Percentiles rank a stretch among this genome's conserved stretches.
Conservation (phyloP, 2,888 invertebrate genomes). For the Hypercompe scribonia region DNA sequence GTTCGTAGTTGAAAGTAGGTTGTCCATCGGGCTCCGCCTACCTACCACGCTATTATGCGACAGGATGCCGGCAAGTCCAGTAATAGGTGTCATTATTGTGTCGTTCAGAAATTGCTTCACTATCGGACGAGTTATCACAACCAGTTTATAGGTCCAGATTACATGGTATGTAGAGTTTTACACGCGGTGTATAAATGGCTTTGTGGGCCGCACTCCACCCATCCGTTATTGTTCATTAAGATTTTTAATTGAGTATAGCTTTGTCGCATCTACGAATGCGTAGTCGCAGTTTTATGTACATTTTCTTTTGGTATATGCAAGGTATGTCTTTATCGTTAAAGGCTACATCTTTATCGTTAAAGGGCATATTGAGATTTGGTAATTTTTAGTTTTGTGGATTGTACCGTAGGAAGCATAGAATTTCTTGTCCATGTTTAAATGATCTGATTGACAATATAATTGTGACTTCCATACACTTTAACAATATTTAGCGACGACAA, state of each 20-base stretch:
- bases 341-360: background rate
- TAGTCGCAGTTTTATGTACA: slow-evolving; percentile 35
- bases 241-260: slow-evolving; percentile 61
- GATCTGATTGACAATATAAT: background rate
- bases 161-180: slow-evolving; percentile 69
- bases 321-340: background rate
- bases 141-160: slow-evolving; percentile 83
- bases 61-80: slow-evolving; percentile 74
- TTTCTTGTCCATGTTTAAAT: background rate
- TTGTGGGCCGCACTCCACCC: slow-evolving; percentile 57
- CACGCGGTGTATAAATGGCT: slow-evolving; percentile 57
- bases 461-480: background rate
- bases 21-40: slow-evolving; percentile 63
- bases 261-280: slow-evolving; percentile 33
- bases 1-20: slow-evolving; percentile 71
- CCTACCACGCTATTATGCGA: slow-evolving; percentile 74
- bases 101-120: slow-evolving; percentile 85
- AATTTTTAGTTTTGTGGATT: background rate
- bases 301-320: slow-evolving; percentile 1
- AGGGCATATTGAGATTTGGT: background rate
- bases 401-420: background rate
- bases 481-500: background rate
- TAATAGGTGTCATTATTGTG: slow-evolving; percentile 86
- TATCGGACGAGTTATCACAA: slow-evolving; percentile 83
- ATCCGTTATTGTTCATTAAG: slow-evolving; percentile 61